These are phyloP conservation scores for Mormyrops attenuatus DNA, from an alignment of 2,797 vertebrate genomes.

Conservation along the genomic window DNA sequence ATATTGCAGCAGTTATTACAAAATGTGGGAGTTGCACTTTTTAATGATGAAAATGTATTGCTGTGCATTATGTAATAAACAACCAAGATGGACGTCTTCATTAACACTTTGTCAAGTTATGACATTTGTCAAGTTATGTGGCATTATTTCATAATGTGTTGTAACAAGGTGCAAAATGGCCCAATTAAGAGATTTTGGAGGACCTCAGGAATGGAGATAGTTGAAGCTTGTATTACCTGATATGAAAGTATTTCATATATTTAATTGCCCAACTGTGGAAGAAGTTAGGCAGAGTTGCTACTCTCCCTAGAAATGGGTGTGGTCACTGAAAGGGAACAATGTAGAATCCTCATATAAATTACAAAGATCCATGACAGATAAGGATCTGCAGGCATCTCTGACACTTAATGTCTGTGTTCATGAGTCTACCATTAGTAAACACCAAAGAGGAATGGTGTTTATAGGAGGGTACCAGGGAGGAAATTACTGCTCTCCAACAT, in stretches of 20 bases:
- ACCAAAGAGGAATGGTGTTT: background rate
- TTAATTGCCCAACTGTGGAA: background rate
- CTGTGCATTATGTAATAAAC: background rate
- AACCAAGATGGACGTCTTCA: background rate
- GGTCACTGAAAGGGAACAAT: background rate
- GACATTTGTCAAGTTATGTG: background rate
- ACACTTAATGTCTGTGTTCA: background rate
- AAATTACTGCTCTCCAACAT: background rate
- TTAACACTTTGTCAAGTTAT: background rate
- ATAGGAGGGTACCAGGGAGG: background rate
- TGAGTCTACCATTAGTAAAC: background rate
- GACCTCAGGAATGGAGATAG: background rate
- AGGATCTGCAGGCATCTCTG: background rate
- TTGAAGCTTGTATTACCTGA: background rate
- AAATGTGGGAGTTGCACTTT: background rate
- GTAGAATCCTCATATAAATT: background rate
- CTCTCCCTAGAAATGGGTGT: background rate
- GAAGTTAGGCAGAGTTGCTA: background rate
- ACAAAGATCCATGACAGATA: background rate
- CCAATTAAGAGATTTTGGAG: background rate
- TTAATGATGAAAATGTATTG: background rate
- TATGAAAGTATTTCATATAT: background rate
- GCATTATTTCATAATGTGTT: background rate
- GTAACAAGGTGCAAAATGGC: background rate
- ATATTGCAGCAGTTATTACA: background rate